Percentiles rank a stretch among this genome's conserved stretches.
Evolutionary conservation across 2,888 invertebrate species (phyloP).

Genomic region (Uropetala carovei): DNA sequence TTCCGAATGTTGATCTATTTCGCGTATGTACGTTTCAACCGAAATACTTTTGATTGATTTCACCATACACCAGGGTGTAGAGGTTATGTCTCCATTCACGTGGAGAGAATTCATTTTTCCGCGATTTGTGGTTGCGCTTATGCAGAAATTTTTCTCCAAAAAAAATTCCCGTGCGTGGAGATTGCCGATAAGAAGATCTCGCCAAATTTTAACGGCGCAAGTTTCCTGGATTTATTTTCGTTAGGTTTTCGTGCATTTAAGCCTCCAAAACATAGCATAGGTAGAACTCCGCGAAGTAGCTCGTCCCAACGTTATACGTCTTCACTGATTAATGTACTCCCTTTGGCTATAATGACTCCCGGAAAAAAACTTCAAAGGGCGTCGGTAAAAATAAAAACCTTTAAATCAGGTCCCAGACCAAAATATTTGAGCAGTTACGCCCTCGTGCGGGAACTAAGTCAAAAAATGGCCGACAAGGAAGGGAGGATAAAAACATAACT

Average conservation of each 20-base stretch:
- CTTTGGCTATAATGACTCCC: not conserved
- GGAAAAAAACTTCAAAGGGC: not conserved
- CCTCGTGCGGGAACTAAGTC: not conserved
- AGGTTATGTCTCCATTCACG: not conserved
- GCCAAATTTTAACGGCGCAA: not conserved
- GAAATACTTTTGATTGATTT: too few relatives aligned
- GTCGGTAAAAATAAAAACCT: not conserved
- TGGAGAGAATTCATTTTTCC: not conserved
- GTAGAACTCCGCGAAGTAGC: not conserved
- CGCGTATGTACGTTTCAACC: too few relatives aligned
- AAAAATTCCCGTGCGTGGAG: not conserved
- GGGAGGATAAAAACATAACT: not conserved
- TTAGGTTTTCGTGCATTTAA: not conserved
- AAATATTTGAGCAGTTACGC: conserved; percentile 36
- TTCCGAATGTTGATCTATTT: not conserved
- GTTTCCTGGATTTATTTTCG: not conserved
- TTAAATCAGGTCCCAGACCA: not conserved
- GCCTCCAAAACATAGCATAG: not conserved
- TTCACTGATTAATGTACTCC: not conserved
- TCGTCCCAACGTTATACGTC: not conserved
- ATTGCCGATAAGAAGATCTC: not conserved
- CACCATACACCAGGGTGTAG: too few relatives aligned
- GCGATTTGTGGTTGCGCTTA: not conserved
- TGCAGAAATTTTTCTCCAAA: not conserved
- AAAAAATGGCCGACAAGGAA: not conserved